phyloP scores from a whole-genome alignment of 2,888 invertebrate species.

The Malachius bipustulatus region DNA sequence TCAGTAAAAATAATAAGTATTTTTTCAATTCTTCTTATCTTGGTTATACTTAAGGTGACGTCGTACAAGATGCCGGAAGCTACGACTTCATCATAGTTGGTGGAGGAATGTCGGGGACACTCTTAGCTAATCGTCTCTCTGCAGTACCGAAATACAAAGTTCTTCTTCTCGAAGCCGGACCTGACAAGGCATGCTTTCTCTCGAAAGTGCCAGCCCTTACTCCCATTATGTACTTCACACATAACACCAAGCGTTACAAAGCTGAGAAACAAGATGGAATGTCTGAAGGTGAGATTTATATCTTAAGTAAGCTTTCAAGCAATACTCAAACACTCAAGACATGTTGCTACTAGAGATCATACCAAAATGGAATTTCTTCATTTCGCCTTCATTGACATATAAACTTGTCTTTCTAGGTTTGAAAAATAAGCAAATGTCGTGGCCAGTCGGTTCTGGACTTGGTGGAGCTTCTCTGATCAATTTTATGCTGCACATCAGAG shows the following conservation, averaged over 20 bases:
- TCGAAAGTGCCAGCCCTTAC: slow-evolving; percentile 28
- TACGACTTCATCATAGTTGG: slow-evolving; percentile 33
- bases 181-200: slow-evolving; percentile 40
- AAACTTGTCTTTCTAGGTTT: neutral
- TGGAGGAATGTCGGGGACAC: slow-evolving; percentile 39
- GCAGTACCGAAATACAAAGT: slow-evolving; percentile 19
- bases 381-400: no score
- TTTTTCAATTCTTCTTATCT: no score
- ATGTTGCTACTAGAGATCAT: no score
- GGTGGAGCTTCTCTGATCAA: slow-evolving; percentile 8
- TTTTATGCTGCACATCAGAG: slow-evolving; percentile 12
- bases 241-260: neutral
- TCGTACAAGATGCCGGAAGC: no score
- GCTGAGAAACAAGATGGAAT: neutral
- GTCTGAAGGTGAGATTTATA: neutral
- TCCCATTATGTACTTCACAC: slow-evolving; percentile 4
- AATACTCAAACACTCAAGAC: no score
- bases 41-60: no score
- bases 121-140: slow-evolving; percentile 19
- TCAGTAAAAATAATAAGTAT: no score
- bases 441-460: slow-evolving; percentile 11
- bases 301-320: no score
- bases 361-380: no score
- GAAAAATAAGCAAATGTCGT: slow-evolving; percentile 2
- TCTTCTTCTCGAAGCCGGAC: slow-evolving; percentile 28